Percentiles rank a stretch among this genome's conserved stretches.
Evolutionary conservation across 1,140 invertebrate species (phyloP).

Genomic region (Lamellibrachia luymesi): DNA sequence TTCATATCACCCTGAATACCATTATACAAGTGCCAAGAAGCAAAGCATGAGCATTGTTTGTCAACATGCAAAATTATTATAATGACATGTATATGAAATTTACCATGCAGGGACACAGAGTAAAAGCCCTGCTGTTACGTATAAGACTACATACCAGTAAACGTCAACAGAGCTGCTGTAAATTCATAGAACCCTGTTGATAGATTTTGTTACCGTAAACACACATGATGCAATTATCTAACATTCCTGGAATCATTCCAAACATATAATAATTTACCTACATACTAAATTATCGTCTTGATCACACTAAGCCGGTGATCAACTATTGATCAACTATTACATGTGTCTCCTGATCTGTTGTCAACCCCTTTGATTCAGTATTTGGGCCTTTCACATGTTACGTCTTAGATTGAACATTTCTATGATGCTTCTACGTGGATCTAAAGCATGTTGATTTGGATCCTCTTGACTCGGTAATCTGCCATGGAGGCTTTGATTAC

Average conservation of each 20-base stretch:
- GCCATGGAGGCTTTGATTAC: not conserved
- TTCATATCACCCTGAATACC: not conserved
- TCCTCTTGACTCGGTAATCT: not conserved
- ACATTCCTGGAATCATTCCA: not conserved
- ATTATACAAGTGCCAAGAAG: not conserved
- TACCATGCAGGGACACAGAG: not conserved
- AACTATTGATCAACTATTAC: not conserved
- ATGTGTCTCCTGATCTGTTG: too few relatives aligned
- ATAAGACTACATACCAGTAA: not conserved
- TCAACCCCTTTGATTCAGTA: not conserved
- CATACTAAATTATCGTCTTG: not conserved
- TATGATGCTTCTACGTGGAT: not conserved
- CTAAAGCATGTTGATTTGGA: not conserved
- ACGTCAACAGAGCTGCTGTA: not conserved
- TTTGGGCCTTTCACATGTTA: not conserved
- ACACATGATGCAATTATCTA: too few relatives aligned
- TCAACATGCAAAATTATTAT: not conserved
- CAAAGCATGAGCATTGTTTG: not conserved
- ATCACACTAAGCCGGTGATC: not conserved
- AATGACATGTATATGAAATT: not conserved
- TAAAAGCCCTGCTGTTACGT: too few relatives aligned
- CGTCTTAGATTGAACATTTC: not conserved
- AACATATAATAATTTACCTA: not conserved
- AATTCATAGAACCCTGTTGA: not conserved
- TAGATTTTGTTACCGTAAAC: not conserved